Conservation (phyloP, 64 coral and sea anemone species). For the Stichodactyla mertensii region DNA sequence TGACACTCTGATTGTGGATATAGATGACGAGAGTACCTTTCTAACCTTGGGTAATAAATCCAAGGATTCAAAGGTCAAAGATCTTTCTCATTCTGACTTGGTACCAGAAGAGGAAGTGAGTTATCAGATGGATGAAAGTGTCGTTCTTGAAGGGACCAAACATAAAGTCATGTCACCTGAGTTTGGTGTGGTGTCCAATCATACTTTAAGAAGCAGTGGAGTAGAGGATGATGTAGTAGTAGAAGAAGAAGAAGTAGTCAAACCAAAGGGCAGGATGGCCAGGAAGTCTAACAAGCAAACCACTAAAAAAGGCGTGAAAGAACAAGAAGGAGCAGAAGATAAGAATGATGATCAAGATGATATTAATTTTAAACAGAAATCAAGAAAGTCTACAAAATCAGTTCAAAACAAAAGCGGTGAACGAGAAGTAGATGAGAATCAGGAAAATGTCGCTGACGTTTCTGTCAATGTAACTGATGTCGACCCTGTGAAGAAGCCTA, state of each 20-base stretch:
- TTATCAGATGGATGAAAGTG: conserved; percentile 52
- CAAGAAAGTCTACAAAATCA: not conserved
- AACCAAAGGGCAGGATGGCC: not conserved
- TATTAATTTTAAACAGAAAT: too few relatives aligned
- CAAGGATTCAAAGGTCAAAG: not conserved
- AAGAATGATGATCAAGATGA: not conserved
- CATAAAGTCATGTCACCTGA: conserved; percentile 84
- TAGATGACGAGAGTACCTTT: conserved; percentile 53
- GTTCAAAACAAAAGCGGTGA: not conserved
- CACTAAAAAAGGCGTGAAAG: not conserved
- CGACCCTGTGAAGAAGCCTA: not conserved
- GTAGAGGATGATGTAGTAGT: not conserved
- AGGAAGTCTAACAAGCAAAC: not conserved
- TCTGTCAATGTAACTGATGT: not conserved
- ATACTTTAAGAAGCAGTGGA: not conserved
- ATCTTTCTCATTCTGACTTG: not conserved
- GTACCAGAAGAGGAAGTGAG: conserved; percentile 12
- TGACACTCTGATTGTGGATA: conserved; percentile 1
- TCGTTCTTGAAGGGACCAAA: conserved; percentile 33
- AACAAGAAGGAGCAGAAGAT: conserved; percentile 6
- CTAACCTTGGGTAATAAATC: conserved; percentile 59
- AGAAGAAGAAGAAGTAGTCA: not conserved
- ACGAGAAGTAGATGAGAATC: not conserved
- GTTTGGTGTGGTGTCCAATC: conserved; percentile 14
- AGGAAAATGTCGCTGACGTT: not conserved